Base-by-base conservation (phyloP, 2,113 vertebrate species). In the Pterocles burchelli region DNA sequence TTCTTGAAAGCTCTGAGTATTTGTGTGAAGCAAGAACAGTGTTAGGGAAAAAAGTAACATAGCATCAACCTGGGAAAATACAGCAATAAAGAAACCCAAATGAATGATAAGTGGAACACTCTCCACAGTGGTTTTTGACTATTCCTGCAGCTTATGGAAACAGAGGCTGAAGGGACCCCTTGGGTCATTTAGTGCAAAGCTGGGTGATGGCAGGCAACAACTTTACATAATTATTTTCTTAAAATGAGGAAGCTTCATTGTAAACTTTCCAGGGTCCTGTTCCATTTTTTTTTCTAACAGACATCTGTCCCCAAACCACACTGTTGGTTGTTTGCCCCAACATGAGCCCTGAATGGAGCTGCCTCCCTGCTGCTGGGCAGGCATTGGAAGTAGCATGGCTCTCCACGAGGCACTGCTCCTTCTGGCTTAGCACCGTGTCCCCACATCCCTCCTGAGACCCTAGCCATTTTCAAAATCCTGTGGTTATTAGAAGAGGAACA, bases 301-400 rank as follows among this genome's bases (percentile, higher is more conserved):
- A 22, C 19, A 5, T 46, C 70, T 54, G 22, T 51, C 67, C 34
- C 58, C 58, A 75, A 48, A 43, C 4, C 4, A 1, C 26, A 19
- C 28, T 63, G 24, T 12, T 43, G 38, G 33, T 51, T 38, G 1
- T 14, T 29, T 55, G 34, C 20, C 73, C 52, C 17, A 16, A 16
- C 2, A 1, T 3, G 2, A 45, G 24, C 19, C 57, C 55, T 71
- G 20, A 31, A 24, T 1, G 2, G 45, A 77, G 65, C 9, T 6
- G 2, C 2, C 10, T 58, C 28, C 45, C 18, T 61, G 34, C 33
- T 82, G 48, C 58, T 70, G 49, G 38, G 65, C 33, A 55, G 45
- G 36, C 14, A 1, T 8, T 2, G 1, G 18, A 8, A 26, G 26
- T 24, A 62, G 16, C 0, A 0, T 1, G 1, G 57, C 14, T 67